Evolutionary conservation across 2,113 vertebrate genomes (phyloP).

Genomic region (Hyla sarda): DNA sequence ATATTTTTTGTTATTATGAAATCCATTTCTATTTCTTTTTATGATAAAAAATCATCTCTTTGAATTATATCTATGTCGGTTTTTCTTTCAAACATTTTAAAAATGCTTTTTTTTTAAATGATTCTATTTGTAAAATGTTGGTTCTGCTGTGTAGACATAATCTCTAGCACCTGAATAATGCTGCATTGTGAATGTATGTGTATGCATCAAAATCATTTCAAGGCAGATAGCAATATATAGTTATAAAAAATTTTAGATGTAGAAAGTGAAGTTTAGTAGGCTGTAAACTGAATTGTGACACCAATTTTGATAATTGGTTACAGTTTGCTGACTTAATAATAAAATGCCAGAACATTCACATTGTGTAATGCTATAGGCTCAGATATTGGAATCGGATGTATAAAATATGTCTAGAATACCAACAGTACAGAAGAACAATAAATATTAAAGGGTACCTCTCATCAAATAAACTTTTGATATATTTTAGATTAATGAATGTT

Average conservation of each 20-base stretch:
- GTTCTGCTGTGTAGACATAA: neutral
- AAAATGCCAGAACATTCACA: neutral
- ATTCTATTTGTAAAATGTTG: neutral
- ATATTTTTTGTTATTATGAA: too few species aligned
- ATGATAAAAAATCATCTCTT: too few species aligned
- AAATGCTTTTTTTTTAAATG: too few species aligned
- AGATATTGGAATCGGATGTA: neutral
- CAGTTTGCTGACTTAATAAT: constrained; percentile 2
- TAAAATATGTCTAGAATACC: neutral
- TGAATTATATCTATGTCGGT: neutral
- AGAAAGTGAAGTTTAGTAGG: rapidly evolving
- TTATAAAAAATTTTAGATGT: neutral
- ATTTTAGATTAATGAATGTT: too few species aligned
- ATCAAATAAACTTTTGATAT: too few species aligned
- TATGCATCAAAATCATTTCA: constrained; percentile 21
- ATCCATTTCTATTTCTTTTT: too few species aligned
- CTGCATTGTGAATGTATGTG: neutral
- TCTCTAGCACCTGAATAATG: neutral
- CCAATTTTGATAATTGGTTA: rapidly evolving
- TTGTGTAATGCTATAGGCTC: neutral
- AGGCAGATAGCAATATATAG: neutral
- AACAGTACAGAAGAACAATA: neutral
- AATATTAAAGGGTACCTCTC: too few species aligned
- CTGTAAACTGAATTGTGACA: neutral
- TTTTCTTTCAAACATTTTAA: neutral